Conservation (phyloP, 2,797 vertebrate species). For the Strix occidentalis region DNA sequence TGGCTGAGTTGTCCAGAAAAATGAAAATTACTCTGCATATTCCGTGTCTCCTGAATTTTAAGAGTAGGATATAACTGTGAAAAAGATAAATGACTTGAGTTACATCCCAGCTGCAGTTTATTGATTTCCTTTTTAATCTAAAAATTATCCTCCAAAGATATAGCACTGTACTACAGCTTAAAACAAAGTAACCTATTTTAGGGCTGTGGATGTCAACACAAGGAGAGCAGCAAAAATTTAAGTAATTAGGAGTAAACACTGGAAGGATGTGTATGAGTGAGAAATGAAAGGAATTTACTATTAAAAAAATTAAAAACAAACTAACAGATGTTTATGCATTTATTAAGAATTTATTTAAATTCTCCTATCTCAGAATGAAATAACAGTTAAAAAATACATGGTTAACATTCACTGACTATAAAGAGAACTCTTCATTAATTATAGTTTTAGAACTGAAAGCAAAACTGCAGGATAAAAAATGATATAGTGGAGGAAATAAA, state of each 20-base stretch:
- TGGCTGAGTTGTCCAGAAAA: not conserved
- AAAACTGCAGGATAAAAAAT: not conserved
- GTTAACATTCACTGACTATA: not conserved
- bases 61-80: not conserved
- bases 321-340: not conserved
- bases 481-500: not conserved
- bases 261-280: not conserved
- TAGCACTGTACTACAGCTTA: not conserved
- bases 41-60: not conserved
- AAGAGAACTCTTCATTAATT: not conserved
- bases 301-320: not conserved
- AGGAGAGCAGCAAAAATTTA: not conserved
- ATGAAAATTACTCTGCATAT: not conserved
- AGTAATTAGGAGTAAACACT: not conserved
- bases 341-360: not conserved
- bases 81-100: not conserved
- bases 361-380: not conserved
- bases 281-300: not conserved
- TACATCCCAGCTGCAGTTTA: not conserved
- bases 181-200: not conserved
- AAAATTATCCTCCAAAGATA: not conserved
- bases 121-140: conserved; percentile 5
- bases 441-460: not conserved
- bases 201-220: not conserved
- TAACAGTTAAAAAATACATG: not conserved